Base-by-base conservation (phyloP, 2,888 invertebrate species). In the Rhabditophanes sp. region DNA sequence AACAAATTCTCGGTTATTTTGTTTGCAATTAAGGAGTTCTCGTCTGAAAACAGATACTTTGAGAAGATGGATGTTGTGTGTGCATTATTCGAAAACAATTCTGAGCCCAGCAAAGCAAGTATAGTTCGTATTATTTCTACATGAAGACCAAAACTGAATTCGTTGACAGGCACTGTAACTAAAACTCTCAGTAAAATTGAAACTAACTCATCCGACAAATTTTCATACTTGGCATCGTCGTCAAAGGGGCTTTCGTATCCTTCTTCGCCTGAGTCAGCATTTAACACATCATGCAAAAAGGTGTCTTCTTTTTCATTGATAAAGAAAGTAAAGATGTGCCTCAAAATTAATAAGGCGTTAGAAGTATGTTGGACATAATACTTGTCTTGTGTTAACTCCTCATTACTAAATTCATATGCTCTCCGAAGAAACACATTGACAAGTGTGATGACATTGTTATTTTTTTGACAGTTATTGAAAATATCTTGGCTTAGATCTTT, bases 261-360 rank as follows among this genome's bases (percentile, higher is more conserved):
- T 6, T 33, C 39, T 7, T 17, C 15, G n/a, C 16, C 11, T 2
- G 22, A 29, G 16, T 41, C 38, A 7, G n/a, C 39, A 15, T 38
- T 26, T 11, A 11, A 18, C 18, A 33, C 42, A n/a, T n/a, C 12
- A 21, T 19, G 20, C 14, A 12, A 29, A 6, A n/a, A 19, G 26
- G 18, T 38, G 16, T 17, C 20, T 16, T 48, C 43, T 23, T 85
- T 75, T 64, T 87, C 82, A 46, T 79, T 75, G 33, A 82, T 72
- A 46, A 90, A 72, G 65, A 83, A 88, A 66, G 88, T 88, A 39
- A 75, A 46, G 75, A 80, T 56, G 50, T 68, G 69, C 8, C 88
- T 75, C 38, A 88, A 77, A 17, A 87, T 79, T 60, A 87, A 84
- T 29, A 96, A 68, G 0, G 83, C 80, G 69, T 93, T 93, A 68